Evolutionary conservation across 2,797 vertebrate genomes (phyloP), one percentile per base, ranked within the genome.

Genomic region (Enteromius treurensis): DNA sequence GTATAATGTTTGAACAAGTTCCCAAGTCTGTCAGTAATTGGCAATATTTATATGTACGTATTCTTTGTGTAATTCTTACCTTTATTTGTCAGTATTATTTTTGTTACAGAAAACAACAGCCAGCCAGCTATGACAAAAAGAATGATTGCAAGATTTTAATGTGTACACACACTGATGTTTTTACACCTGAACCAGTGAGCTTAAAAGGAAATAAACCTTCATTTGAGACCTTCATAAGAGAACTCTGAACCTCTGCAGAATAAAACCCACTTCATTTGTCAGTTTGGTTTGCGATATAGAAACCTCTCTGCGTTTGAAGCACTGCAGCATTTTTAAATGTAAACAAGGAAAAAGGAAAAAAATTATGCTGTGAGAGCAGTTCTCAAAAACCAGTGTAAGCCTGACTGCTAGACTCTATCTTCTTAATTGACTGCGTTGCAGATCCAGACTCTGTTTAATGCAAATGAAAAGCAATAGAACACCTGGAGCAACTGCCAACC

Each of bases 401-500:
- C 62, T 29, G 23, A 47, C 34, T 47, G 47, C 29, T 5, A 58
- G 37, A 45, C 79, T 82, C 29, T 37, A 53, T 53, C 78, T 71
- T 86, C 40, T 75, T 81, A 58, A 84, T 79, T 81, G 42, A 37
- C 23, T 14, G 32, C 2, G 55, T 73, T 73, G 37, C 74, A 47
- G 65, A 51, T 53, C n/a, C 70, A 40, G 15, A 23, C 23, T 34
- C 2, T 49, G 67, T 53, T 79, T 83, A 70, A 78, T 55, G 74
- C 80, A 77, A 85, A 84, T 71, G 45, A 51, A 70, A 77, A 26
- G 62, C 69, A 69, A 76, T 34, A 79, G 47, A 82, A 67, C 83
- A 85, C 79, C 83, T 83, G 80, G 53, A 85, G 60, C 21, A 79
- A 62, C 26, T 21, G 78, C 14, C 65, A 70, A 29, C 13, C 75